A percentile compares a stretch with the other conserved stretches of the same genome.
phyloP scores from a whole-genome alignment of 2,888 invertebrate species.

The Brenthis daphne region DNA sequence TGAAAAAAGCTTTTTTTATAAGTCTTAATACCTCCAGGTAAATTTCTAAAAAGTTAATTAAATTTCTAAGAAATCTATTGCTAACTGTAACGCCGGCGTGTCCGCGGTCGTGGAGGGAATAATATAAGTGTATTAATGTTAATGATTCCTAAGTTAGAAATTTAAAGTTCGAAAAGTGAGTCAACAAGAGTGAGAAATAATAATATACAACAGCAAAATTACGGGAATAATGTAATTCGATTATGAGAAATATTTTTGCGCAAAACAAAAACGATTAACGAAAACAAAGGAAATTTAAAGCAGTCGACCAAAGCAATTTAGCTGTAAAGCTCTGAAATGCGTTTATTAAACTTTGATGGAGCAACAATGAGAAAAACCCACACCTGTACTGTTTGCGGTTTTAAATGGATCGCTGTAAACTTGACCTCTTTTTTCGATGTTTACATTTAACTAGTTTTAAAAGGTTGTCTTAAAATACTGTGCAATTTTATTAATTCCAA shows the following conservation, averaged over 20 bases:
- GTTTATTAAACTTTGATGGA: slow-evolving; percentile 35
- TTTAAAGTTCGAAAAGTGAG: too few relatives aligned
- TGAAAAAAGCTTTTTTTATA: too few relatives aligned
- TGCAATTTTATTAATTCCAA: not conserved
- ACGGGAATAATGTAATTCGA: not conserved
- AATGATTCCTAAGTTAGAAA: too few relatives aligned
- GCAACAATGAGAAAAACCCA: slow-evolving; percentile 28
- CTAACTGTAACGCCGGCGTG: too few relatives aligned
- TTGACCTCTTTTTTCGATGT: slow-evolving; percentile 25
- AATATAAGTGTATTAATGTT: too few relatives aligned
- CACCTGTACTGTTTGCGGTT: slow-evolving; percentile 20
- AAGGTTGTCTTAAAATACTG: not conserved
- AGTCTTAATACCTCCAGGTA: too few relatives aligned
- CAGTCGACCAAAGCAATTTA: slow-evolving; percentile 35
- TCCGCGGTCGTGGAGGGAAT: too few relatives aligned
- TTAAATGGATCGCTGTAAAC: slow-evolving; percentile 26
- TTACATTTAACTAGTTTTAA: slow-evolving; percentile 5
- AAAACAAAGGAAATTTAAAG: slow-evolving; percentile 15
- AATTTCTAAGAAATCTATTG: too few relatives aligned
- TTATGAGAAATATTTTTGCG: not conserved
- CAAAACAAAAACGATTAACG: slow-evolving; percentile 14
- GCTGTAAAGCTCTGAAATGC: slow-evolving; percentile 33
- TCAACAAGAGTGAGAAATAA: not conserved
- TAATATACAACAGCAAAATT: not conserved
- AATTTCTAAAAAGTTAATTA: too few relatives aligned